Percentiles rank a stretch among this genome's conserved stretches.
These are phyloP conservation scores for Agrochola circellaris DNA, from an alignment of 2,888 invertebrate genomes.

Conservation along the genomic window DNA sequence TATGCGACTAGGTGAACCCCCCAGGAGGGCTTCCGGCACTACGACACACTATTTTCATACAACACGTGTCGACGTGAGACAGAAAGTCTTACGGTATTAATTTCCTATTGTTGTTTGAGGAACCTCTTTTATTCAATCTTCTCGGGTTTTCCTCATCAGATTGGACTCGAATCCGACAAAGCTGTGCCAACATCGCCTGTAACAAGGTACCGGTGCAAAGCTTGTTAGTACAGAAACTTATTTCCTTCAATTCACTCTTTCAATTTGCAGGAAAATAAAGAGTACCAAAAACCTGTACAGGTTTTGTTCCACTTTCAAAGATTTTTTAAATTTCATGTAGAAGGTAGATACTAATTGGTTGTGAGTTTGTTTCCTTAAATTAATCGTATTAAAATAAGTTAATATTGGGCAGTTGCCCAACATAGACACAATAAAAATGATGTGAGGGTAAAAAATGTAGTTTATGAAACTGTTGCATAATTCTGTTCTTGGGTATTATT, in stretches of 20 bases:
- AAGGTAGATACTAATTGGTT: background rate
- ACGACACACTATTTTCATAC: background rate
- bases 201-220: slow-evolving; percentile 40
- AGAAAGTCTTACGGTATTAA: background rate
- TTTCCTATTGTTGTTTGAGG: slow-evolving; percentile 21
- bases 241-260: slow-evolving; percentile 41
- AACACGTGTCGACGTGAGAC: background rate
- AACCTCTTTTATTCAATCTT: slow-evolving; percentile 14
- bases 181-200: slow-evolving; percentile 31
- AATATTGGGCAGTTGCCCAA: background rate
- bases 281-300: background rate
- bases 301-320: background rate
- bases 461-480: too few relatives aligned
- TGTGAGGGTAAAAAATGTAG: too few relatives aligned
- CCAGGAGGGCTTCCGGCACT: too few relatives aligned
- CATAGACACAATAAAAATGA: too few relatives aligned
- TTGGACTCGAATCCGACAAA: slow-evolving; percentile 23
- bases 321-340: background rate
- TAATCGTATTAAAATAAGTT: background rate
- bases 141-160: slow-evolving; percentile 16
- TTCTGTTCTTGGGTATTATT: too few relatives aligned
- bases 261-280: slow-evolving; percentile 22
- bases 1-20: too few relatives aligned
- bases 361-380: background rate
- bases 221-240: slow-evolving; percentile 42